Evolutionary conservation across 2,888 invertebrate species (phyloP).

Genomic region (Stegophylla sp.): DNA sequence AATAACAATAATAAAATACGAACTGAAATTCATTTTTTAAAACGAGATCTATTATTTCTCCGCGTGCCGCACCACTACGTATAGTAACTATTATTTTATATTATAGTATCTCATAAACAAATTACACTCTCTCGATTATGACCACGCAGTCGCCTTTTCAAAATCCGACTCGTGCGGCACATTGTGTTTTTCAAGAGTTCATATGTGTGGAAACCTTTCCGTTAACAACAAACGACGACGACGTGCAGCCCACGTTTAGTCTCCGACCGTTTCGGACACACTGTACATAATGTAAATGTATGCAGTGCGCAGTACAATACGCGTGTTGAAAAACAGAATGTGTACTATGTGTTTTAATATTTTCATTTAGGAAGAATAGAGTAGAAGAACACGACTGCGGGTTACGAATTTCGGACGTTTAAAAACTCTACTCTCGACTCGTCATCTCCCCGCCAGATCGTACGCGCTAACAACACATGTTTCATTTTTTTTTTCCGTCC

Average conservation of each 20-base stretch:
- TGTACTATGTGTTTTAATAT: conserved; percentile 39
- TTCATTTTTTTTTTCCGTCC: conserved; percentile 19
- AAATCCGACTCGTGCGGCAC: no score
- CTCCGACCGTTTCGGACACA: neutral
- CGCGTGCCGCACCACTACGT: conserved; percentile 9
- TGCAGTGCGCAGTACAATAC: neutral
- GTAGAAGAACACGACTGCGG: conserved; percentile 24
- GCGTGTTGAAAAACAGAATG: conserved; percentile 25
- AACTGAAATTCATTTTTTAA: conserved; percentile 49
- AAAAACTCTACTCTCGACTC: neutral
- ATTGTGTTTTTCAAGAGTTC: no score
- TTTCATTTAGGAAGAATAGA: conserved; percentile 53
- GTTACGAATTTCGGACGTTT: conserved; percentile 54
- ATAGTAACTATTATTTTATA: neutral
- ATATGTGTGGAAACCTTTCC: no score
- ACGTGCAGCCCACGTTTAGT: neutral
- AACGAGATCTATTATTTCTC: conserved; percentile 45
- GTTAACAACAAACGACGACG: neutral
- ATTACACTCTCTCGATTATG: neutral
- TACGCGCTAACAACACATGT: conserved; percentile 1
- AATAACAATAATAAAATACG: conserved; percentile 22
- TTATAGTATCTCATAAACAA: conserved; percentile 6
- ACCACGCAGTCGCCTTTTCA: no score
- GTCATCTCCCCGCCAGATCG: conserved; percentile 4
- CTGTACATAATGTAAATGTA: neutral